These are phyloP conservation scores for Caenorhabditis parvicauda DNA, from an alignment of 2,888 invertebrate species.

Conservation along the genomic window DNA sequence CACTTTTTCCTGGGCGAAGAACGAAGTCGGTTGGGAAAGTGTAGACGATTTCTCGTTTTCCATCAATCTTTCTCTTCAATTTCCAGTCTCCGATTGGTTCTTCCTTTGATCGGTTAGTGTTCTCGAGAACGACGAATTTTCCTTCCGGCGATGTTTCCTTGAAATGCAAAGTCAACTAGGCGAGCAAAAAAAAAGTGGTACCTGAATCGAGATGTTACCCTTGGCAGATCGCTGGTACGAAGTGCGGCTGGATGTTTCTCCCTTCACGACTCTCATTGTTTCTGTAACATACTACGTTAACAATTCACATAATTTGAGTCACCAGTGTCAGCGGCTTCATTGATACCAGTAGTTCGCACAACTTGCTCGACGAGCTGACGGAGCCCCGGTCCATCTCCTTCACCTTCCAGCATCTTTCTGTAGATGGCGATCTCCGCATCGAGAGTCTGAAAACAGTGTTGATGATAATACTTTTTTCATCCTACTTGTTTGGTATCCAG, in stretches of 20 bases:
- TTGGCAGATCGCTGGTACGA: conserved; percentile 67
- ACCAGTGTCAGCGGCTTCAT: conserved; percentile 53
- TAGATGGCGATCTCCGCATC: conserved; percentile 69
- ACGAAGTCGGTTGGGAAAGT: conserved; percentile 51
- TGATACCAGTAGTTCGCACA: conserved; percentile 58
- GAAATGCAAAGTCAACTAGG: not conserved
- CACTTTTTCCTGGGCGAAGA: conserved; percentile 46
- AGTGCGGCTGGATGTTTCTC: conserved; percentile 67
- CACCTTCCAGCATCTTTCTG: conserved; percentile 68
- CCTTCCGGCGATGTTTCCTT: conserved; percentile 65
- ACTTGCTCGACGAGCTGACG: conserved; percentile 62
- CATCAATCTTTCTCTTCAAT: conserved; percentile 63
- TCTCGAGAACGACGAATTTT: conserved; percentile 64
- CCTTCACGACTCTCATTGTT: conserved; percentile 53
- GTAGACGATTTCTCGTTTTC: conserved; percentile 55
- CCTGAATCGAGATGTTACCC: conserved; percentile 65
- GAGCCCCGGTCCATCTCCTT: conserved; percentile 66
- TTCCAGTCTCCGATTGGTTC: conserved; percentile 63
- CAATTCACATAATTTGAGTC: not conserved
- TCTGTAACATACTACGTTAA: conserved; percentile 10
- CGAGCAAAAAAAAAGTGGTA: not conserved
- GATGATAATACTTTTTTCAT: not conserved
- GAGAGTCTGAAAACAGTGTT: conserved; percentile 59
- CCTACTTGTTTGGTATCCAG: conserved; percentile 66
- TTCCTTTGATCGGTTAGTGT: conserved; percentile 42